Base-by-base conservation (phyloP, 2,797 vertebrate genomes). In the Sebastes trivittatus region DNA sequence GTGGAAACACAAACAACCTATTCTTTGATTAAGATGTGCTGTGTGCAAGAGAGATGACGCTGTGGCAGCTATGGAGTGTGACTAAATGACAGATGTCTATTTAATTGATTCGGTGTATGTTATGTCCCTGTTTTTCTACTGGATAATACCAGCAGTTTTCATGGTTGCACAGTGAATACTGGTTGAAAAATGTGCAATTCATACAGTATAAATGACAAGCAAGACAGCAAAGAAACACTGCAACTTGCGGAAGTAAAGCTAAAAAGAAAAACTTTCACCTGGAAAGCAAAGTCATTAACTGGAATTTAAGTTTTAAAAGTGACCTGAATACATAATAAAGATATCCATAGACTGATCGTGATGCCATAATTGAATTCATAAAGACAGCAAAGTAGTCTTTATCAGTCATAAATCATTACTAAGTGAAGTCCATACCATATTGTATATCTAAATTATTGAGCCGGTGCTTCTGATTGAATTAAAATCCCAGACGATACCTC, bases 1-100 rank as follows among this genome's bases (percentile, higher is more conserved):
- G 62, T 25, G 25, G 62, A 22, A 80, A 84, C 27, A 78, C 63
- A 81, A 80, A 78, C 71, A 80, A 38, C 34, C 7, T 27, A 29
- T 60, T 64, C 55, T 82, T 86, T 83, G 59, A 84, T 80, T 84
- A 72, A 84, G 63, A 81, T 75, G 55, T 77, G 82, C 52, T 65
- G 46, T 38, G 5, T 25, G 66, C 30, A 65, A 30, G 58, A 56
- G 27, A 54, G 29, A 80, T 18, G 67, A 38, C 4, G 49, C 71
- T 27, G 18, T 62, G n/a, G 71, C 23, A 63, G 56, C 36, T 13
- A 63, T 25, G 16, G 29, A 36, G 56, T 78, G 60, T 61, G 30
- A 72, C 49, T 69, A 32, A 62, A 79, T 71, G 18, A 72, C 23
- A 67, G 46, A 61, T 75, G 63, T 68, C 61, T 64, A 60, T 80